Evolutionary conservation across 2,888 invertebrate species (phyloP), one percentile per base, ranked within the genome.

Genomic region (Scaptomyza reducta): DNA sequence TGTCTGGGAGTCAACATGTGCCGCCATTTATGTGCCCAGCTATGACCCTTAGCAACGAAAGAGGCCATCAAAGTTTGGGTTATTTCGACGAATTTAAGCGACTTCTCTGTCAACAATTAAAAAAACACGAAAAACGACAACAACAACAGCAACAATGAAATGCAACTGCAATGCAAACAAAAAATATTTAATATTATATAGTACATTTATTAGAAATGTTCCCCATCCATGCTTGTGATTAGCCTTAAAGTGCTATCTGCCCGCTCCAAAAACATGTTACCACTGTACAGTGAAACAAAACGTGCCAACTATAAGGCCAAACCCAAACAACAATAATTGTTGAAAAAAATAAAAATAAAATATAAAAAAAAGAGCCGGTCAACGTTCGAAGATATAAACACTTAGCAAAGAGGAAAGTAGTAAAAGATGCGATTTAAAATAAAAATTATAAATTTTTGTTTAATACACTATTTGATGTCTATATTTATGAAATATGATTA

Each of bases 1-100:
- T 81, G 93, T 95, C 62, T 95, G 95, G 95, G 95, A 95, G 86
- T 95, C 95, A 79, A 93, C 94, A 1, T 94, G 94, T 86, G 94
- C 94, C 47, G 93, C 94, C 29, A 91, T 95, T 59, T 95, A 94
- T 89, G 93, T 95, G 77, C 95, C 95, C 44, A 93, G 69, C 18
- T 68, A 46, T n/a, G 77, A 70, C 41, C 47, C 77, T 54, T 79
- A 60, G 42, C 51, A 50, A 2, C 40, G 33, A 13, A 33, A 35
- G 7, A 49, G 22, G 38, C 1, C 11, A 9, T 1, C 16, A 29
- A 1, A 18, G 40, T 14, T 40, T 45, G n/a, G 33, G 7, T 16
- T 18, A n/a, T 11, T 27, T 14, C 14, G 50, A 51, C 57, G 58
- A 71, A 44, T 66, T 64, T 49, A 49, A 14, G 22, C 40, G 6